These are phyloP conservation scores for Microctenopoma steveboyesi DNA, from an alignment of 2,797 vertebrate genomes.

Conservation along the genomic window DNA sequence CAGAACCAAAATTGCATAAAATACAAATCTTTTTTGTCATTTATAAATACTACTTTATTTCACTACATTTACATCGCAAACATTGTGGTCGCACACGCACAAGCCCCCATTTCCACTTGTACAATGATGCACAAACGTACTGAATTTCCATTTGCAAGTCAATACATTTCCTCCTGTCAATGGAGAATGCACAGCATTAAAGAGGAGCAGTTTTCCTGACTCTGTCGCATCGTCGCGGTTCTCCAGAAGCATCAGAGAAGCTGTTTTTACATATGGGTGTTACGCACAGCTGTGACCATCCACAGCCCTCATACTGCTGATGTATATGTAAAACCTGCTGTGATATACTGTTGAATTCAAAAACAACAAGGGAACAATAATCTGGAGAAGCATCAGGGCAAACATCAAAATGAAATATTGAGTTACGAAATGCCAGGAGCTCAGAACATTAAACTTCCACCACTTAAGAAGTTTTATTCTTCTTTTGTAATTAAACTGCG, in stretches of 20 bases:
- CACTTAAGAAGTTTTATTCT: too few relatives aligned
- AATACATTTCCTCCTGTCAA: neutral
- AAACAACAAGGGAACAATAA: neutral
- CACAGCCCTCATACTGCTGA: too few relatives aligned
- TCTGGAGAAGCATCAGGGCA: neutral
- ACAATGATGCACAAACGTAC: neutral
- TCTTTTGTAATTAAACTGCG: too few relatives aligned
- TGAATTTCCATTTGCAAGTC: neutral
- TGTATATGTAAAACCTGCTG: neutral
- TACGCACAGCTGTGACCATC: too few relatives aligned
- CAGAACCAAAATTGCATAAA: neutral
- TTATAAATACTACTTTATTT: too few relatives aligned
- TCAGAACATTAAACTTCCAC: neutral
- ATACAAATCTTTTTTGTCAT: too few relatives aligned
- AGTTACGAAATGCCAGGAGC: neutral
- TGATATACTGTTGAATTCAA: neutral
- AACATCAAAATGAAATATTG: neutral
- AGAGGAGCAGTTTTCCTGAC: too few relatives aligned
- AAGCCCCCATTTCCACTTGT: neutral
- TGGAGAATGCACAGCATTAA: too few relatives aligned
- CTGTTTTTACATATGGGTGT: too few relatives aligned
- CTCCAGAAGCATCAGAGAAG: too few relatives aligned
- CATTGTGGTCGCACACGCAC: neutral
- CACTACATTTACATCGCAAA: too few relatives aligned
- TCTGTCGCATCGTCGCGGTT: too few relatives aligned